These are phyloP conservation scores for Alectoris magna DNA, from an alignment of 2,797 vertebrate species.

Conservation along the genomic window DNA sequence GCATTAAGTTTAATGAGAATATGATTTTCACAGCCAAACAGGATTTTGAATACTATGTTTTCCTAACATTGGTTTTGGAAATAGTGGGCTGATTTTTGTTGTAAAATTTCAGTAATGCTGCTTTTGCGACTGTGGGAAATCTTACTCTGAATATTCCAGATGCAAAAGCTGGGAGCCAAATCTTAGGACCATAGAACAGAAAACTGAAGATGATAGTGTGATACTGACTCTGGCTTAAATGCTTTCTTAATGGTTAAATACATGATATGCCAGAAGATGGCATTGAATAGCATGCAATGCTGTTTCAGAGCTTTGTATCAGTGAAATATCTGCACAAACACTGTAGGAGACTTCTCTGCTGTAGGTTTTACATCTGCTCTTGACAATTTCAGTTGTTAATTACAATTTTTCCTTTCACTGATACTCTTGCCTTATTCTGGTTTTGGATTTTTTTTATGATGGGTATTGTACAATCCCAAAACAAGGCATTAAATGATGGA, in stretches of 20 bases:
- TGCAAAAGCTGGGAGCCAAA: neutral
- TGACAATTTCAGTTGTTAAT: neutral
- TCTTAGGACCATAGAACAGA: neutral
- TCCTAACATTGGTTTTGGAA: neutral
- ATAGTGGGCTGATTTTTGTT: neutral
- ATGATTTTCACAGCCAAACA: neutral
- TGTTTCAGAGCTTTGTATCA: neutral
- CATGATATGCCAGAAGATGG: neutral
- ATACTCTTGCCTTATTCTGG: neutral
- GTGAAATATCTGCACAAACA: neutral
- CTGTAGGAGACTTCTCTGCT: neutral
- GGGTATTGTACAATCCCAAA: neutral
- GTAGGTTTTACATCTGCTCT: neutral
- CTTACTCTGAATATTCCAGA: neutral
- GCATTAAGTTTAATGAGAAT: neutral
- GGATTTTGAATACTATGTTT: neutral
- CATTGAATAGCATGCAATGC: neutral
- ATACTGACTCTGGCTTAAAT: neutral
- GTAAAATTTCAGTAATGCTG: neutral
- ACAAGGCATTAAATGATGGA: neutral
- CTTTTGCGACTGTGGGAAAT: neutral
- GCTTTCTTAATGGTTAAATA: neutral
- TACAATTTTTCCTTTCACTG: neutral
- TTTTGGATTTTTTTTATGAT: neutral
- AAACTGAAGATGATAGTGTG: neutral